Percentiles rank a stretch among this genome's conserved stretches.
These are phyloP conservation scores for Eupithecia vulgata DNA, from an alignment of 2,888 invertebrate species.

Conservation along the genomic window DNA sequence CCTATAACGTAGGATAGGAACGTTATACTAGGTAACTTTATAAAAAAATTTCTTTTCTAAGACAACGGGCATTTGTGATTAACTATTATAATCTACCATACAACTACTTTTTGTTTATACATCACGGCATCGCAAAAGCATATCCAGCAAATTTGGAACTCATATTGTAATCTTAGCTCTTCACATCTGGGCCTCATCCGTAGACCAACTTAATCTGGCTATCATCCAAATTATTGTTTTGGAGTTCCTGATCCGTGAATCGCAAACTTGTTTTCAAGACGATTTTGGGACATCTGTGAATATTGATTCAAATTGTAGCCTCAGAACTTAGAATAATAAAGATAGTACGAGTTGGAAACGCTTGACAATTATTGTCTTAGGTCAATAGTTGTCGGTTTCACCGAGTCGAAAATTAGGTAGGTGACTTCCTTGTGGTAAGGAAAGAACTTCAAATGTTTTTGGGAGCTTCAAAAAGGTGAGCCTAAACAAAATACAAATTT, in stretches of 20 bases:
- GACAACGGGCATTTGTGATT: background rate
- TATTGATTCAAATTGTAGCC: slow-evolving; percentile 16
- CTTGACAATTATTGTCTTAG: background rate
- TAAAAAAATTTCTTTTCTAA: too few relatives aligned
- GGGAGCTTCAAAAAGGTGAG: too few relatives aligned
- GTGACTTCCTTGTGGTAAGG: background rate
- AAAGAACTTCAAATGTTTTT: background rate
- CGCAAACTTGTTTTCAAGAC: slow-evolving; percentile 40
- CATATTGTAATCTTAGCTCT: slow-evolving; percentile 5
- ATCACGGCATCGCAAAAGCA: background rate
- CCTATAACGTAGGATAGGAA: too few relatives aligned
- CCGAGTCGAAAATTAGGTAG: too few relatives aligned
- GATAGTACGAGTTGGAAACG: background rate
- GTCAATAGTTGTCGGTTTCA: too few relatives aligned
- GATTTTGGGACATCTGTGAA: slow-evolving; percentile 32
- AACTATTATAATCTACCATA: background rate
- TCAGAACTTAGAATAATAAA: background rate
- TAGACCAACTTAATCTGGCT: slow-evolving; percentile 36
- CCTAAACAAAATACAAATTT: too few relatives aligned
- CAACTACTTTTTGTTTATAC: background rate
- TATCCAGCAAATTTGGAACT: background rate
- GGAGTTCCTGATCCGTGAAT: slow-evolving; percentile 41
- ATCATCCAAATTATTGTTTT: slow-evolving; percentile 39
- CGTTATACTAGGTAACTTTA: too few relatives aligned
- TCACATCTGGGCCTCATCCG: slow-evolving; percentile 26